phyloP scores from a whole-genome alignment of 1,140 invertebrate species.

The Apis florea region DNA sequence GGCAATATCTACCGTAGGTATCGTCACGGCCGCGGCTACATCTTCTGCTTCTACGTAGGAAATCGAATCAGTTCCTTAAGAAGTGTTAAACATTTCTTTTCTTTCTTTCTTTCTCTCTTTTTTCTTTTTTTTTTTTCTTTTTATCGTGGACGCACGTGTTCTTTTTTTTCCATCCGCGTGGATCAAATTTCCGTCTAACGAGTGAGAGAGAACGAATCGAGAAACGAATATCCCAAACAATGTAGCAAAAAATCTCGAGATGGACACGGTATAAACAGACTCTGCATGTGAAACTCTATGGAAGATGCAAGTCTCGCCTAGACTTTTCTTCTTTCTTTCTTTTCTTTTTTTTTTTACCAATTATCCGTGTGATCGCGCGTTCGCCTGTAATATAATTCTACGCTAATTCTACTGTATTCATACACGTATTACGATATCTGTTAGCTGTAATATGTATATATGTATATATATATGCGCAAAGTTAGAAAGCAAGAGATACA shows the following conservation, averaged over 20 bases:
- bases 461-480: slow-evolving; percentile 44
- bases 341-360: background rate
- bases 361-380: slow-evolving; percentile 9
- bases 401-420: slow-evolving; percentile 30
- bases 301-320: background rate
- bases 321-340: background rate
- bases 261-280: slow-evolving; percentile 63
- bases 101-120: slow-evolving; percentile 3
- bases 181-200: background rate
- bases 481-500: slow-evolving; percentile 39
- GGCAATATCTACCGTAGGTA: slow-evolving; percentile 90
- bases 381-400: slow-evolving; percentile 24
- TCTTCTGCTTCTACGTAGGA: slow-evolving; percentile 79
- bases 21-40: slow-evolving; percentile 82
- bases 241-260: background rate
- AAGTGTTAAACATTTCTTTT: slow-evolving; percentile 8
- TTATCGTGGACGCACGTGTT: background rate
- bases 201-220: background rate
- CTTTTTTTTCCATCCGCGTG: background rate
- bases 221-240: slow-evolving; percentile 4
- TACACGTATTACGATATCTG: slow-evolving; percentile 13
- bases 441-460: slow-evolving; percentile 41
- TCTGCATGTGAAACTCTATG: slow-evolving; percentile 48
- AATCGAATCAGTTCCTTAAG: slow-evolving; percentile 58
- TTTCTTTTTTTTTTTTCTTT: background rate